Base-by-base conservation (phyloP, 2,797 vertebrate species). In the Tenualosa ilisha region DNA sequence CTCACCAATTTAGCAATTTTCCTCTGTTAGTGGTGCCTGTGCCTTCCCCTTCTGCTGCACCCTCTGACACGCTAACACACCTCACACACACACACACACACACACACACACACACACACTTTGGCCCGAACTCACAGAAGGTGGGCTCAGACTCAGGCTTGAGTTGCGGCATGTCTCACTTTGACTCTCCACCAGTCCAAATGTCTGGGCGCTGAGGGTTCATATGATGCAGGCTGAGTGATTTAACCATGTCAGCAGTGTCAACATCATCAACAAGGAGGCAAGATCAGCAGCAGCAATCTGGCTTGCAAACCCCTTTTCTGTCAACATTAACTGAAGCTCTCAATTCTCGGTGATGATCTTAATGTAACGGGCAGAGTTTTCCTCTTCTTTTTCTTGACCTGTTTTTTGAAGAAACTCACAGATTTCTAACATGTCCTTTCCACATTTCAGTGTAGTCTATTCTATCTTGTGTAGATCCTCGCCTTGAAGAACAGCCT, bases 1-100 rank as follows among this genome's bases (percentile, higher is more conserved):
- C 68, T 72, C 75, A 51, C 72, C 37, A 79, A 54, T 86, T 84
- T 65, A 65, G 24, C 26, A 1, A 68, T 82, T 68, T 61, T 46
- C 26, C 20, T 22, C 51, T 79, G 83, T 84, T 72, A 51, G 46
- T 6, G 40, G 51, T 51, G 26, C 26, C 51, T 65, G 68, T 65
- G 83, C 40, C 37, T 72, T 79, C 72, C 37, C 15, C 6, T 12
- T 46, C 72, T 79, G 40, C 26, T 43, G 17, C 17, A 72, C 65
- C 13, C 65, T 6, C 54, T 3, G 0, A 20, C 54, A 56, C 51
- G 15, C 15, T 13, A 12, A 8, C 72, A 46, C 13, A 79, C 72
- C 37, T 37, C 17, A 79, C 6, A 61, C 59, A 61, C 54, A 56
- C 54, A 56, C 54, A 56, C 6, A 61, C 59, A 61, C 54, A 56